phyloP scores from a whole-genome alignment of 2,888 invertebrate species.

The Drosophila paranaensis region DNA sequence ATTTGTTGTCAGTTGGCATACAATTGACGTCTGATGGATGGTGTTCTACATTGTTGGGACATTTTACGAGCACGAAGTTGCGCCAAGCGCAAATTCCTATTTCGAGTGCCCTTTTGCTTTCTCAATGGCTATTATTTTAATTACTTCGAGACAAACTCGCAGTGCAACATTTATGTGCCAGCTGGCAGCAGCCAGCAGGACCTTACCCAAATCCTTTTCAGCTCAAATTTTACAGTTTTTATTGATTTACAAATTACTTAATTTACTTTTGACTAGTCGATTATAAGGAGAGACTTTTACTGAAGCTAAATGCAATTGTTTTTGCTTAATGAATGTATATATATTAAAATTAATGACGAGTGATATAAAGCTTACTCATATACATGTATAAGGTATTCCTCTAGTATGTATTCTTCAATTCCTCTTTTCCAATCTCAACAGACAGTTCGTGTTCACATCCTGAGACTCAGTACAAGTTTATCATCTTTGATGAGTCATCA shows the following conservation, averaged over 20 bases:
- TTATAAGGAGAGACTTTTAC: not conserved
- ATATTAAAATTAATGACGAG: too few relatives aligned
- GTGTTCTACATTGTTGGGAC: slow-evolving; percentile 77
- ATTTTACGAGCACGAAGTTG: slow-evolving; percentile 54
- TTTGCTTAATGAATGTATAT: too few relatives aligned
- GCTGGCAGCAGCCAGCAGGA: not conserved
- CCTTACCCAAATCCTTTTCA: not conserved
- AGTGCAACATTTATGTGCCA: slow-evolving; percentile 13
- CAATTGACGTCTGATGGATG: slow-evolving; percentile 79
- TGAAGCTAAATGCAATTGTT: too few relatives aligned
- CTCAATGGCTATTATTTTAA: slow-evolving; percentile 53
- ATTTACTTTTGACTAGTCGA: not conserved
- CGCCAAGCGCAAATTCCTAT: slow-evolving; percentile 29
- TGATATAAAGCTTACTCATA: too few relatives aligned
- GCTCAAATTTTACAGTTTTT: not conserved
- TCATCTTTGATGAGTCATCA: too few relatives aligned
- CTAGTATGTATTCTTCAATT: too few relatives aligned
- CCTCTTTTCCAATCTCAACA: too few relatives aligned
- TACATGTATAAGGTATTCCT: not conserved
- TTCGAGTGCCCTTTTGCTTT: slow-evolving; percentile 31
- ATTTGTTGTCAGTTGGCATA: slow-evolving; percentile 79
- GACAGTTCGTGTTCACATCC: too few relatives aligned
- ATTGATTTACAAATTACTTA: not conserved
- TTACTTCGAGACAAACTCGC: slow-evolving; percentile 40
- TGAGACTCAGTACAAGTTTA: too few relatives aligned